These are phyloP conservation scores for Umimayanthus kanabou DNA, from an alignment of 92 coral and sea anemone species.

Conservation along the genomic window DNA sequence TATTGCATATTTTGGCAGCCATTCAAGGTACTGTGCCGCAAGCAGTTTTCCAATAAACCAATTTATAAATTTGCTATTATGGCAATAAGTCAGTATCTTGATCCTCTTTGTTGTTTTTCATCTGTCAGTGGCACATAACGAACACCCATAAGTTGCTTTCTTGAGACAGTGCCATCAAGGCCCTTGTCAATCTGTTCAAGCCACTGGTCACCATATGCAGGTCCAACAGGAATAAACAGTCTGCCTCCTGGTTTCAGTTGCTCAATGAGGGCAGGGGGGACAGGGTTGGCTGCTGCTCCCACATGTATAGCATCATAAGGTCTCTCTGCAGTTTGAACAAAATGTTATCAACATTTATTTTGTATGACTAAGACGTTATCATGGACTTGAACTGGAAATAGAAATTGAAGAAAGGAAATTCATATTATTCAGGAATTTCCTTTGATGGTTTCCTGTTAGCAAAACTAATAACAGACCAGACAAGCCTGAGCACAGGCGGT, in stretches of 20 bases:
- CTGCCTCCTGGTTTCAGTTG: slow-evolving; percentile 96
- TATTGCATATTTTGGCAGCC: not conserved
- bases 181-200: slow-evolving; percentile 95
- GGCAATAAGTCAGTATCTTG: slow-evolving; percentile 13
- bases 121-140: slow-evolving; percentile 94
- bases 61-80: not conserved
- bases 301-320: slow-evolving; percentile 99
- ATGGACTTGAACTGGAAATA: too few species aligned
- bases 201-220: slow-evolving; percentile 89
- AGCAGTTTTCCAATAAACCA: not conserved
- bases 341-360: not conserved
- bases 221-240: slow-evolving; percentile 94
- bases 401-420: too few species aligned
- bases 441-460: too few species aligned
- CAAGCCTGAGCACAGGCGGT: too few species aligned
- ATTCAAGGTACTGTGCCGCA: not conserved
- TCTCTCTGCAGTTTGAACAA: slow-evolving; percentile 56
- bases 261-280: slow-evolving; percentile 88
- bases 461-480: too few species aligned
- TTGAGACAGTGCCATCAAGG: slow-evolving; percentile 73
- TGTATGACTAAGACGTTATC: not conserved
- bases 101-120: slow-evolving; percentile 65
- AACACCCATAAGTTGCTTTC: slow-evolving; percentile 92
- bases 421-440: not conserved
- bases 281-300: slow-evolving; percentile 95